Conservation (phyloP, 2,797 vertebrate species). For the Loriculus beryllinus region DNA sequence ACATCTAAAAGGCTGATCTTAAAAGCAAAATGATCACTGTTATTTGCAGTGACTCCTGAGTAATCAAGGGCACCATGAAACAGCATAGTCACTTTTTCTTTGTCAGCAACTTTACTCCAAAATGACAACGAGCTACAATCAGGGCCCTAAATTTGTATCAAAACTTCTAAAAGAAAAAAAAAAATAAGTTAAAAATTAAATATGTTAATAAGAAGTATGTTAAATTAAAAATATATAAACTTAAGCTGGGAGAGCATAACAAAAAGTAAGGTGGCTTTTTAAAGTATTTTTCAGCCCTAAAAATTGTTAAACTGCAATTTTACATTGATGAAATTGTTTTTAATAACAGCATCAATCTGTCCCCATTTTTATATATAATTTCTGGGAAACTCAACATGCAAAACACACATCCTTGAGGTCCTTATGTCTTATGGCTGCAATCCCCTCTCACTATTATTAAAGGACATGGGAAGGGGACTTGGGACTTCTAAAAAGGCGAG, state of each 20-base stretch:
- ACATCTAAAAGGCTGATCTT: not conserved
- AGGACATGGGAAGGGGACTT: constrained; percentile 55
- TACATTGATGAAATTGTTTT: not conserved
- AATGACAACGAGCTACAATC: not conserved
- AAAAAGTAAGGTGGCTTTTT: not conserved
- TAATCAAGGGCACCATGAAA: not conserved
- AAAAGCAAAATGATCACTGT: not conserved
- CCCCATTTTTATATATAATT: not conserved
- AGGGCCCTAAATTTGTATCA: not conserved
- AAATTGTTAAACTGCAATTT: not conserved
- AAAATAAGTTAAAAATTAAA: not conserved
- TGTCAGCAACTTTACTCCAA: not conserved
- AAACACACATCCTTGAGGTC: not conserved
- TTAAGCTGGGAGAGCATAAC: accelerated
- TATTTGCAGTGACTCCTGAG: not conserved
- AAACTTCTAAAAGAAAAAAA: not conserved
- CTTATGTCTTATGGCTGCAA: not conserved
- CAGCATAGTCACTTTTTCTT: not conserved
- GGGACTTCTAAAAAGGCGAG: constrained; percentile 52
- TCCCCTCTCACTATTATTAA: constrained; percentile 45
- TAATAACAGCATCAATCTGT: not conserved
- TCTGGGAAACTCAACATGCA: not conserved
- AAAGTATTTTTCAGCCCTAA: not conserved
- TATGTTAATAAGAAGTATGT: not conserved
- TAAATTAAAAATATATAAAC: not conserved